Evolutionary conservation across 2,888 invertebrate species (phyloP), one percentile per base, ranked within the genome.

Genomic region (Tetranychus truncatus): DNA sequence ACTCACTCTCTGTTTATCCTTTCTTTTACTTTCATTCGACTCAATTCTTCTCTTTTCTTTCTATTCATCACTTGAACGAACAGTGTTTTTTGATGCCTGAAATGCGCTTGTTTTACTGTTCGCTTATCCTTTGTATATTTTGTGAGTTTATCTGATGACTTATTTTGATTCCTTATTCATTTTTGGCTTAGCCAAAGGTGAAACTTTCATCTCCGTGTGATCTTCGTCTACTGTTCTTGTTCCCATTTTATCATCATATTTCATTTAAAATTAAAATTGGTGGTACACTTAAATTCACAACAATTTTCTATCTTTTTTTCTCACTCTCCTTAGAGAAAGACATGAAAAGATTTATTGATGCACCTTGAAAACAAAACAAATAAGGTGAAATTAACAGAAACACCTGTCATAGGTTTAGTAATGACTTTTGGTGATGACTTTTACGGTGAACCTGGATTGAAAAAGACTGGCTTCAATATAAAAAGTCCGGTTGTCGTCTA

Each of bases 361-460:
- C 34, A 34, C 34, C 34, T 34, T 34, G 34, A 34, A 34, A 34
- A 5, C 34, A 5, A 34, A 34, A 34, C 34, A 34, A 34, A 34
- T 34, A 34, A 34, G 34, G 34, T 34, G 34, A 34, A 34, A 34
- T 34, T 34, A 34, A 34, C 34, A 34, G 34, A 34, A 34, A 34
- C 34, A 34, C 34, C 34, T 34, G 34, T 34, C 34, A 34, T 34
- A 34, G 66, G 66, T 18, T 18, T n/a, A 24, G 34, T 72, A 18
- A 77, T 15, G 75, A 75, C 75, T 66, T 77, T 77, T 45, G 95
- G 95, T 0, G 89, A 90, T 79, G 92, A 92, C 0, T 93, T 93
- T 82, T 89, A 91, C 6, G 95, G 95, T 0, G 95, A 95, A 81
- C 84, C 95, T 9, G 95, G 95, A 0, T 86, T 95, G 0, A 93